Percentiles rank a stretch among this genome's conserved stretches.
Conservation (phyloP, 2,113 vertebrate species). For the Sula dactylatra region DNA sequence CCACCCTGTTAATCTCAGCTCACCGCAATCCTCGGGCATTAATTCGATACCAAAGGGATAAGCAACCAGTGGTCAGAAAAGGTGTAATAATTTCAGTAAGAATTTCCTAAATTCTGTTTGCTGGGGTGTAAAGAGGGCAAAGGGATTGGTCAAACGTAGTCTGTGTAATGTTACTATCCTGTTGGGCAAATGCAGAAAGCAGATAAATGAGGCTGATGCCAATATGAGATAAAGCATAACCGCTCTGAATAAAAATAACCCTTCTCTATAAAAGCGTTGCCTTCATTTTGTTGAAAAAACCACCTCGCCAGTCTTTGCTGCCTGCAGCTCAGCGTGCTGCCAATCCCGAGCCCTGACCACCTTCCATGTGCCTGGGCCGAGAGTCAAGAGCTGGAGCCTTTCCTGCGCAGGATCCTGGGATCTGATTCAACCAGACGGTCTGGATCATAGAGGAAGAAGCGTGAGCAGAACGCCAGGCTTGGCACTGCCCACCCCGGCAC, state of each 20-base stretch:
- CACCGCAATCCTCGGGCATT: neutral
- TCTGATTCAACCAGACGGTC: neutral
- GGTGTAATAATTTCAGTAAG: neutral
- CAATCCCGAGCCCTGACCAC: neutral
- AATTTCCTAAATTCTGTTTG: neutral
- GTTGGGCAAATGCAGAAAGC: neutral
- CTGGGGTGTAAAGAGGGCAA: neutral
- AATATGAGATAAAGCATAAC: neutral
- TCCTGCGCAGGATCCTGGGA: neutral
- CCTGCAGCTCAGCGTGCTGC: neutral
- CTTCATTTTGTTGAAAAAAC: neutral
- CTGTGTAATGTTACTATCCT: neutral
- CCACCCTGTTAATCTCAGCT: neutral
- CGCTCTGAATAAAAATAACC: neutral
- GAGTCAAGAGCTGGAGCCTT: neutral
- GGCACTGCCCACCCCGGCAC: neutral
- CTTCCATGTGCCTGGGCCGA: neutral
- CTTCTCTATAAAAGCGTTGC: fast-evolving
- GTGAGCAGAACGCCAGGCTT: neutral
- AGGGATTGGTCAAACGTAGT: fast-evolving
- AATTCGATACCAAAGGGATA: neutral
- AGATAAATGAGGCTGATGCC: neutral
- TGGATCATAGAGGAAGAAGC: neutral
- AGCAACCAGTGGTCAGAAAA: fast-evolving
- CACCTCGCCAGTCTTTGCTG: neutral